Conservation (phyloP, 2,797 vertebrate genomes). For the Hybognathus amarus region DNA sequence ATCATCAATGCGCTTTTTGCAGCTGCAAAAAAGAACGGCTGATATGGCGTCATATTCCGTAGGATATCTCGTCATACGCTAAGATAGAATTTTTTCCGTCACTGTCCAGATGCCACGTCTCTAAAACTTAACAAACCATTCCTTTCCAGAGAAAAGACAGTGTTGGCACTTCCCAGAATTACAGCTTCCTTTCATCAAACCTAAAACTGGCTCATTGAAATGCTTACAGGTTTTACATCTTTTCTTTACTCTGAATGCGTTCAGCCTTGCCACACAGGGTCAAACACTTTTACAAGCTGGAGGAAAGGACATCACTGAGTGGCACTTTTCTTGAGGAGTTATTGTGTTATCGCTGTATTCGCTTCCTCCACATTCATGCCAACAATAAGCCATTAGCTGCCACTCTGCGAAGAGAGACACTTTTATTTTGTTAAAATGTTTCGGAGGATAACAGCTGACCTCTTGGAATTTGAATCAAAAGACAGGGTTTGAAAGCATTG, state of each 20-base stretch:
- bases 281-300: conserved; percentile 40
- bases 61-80: background rate
- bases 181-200: background rate
- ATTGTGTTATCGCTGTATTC: conserved; percentile 19
- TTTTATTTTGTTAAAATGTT: conserved; percentile 3
- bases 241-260: background rate
- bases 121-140: conserved; percentile 22
- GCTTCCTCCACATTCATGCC: conserved; percentile 17
- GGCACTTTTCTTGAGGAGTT: conserved; percentile 9
- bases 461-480: background rate
- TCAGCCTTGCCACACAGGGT: conserved; percentile 8
- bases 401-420: conserved; percentile 1
- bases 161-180: background rate
- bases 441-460: background rate
- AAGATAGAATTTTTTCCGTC: background rate
- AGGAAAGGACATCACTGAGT: conserved; percentile 15
- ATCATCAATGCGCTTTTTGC: conserved; percentile 1
- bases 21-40: background rate
- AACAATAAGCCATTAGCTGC: conserved; percentile 12
- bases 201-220: conserved; percentile 17
- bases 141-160: background rate
- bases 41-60: background rate
- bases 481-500: background rate
- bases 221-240: conserved; percentile 13
- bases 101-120: conserved; percentile 20